Base-by-base conservation (phyloP, 1,140 invertebrate genomes). In the Drosophila teissieri region DNA sequence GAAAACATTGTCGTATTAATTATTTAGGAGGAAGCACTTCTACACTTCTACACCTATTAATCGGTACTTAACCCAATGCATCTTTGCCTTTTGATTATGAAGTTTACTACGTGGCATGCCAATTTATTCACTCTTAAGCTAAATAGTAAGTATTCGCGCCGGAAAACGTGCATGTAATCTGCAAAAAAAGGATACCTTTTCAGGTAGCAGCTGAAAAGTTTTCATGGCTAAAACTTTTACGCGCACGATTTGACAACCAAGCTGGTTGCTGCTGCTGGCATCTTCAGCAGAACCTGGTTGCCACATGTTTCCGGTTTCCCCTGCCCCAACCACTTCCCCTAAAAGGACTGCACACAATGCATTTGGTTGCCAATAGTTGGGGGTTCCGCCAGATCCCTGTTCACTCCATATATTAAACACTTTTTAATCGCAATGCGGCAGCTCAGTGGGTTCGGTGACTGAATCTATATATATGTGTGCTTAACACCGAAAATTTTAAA, bases 231-330 rank as follows among this genome's bases (percentile, higher is more conserved):
- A 48, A 85, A 85, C 67, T 86, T 86, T 86, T 85, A 81, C 80
- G 74, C 78, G 81, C 82, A 81, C 81, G 83, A 82, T 85, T 85
- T 86, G 81, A 82, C 73, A 86, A 86, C 83, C 78, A 86, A 75
- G 74, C 60, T 73, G 54, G 44, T 65, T 52, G 53, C 60, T 67
- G 54, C 49, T 63, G 54, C 52, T 24, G n/a, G 39, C 24, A 39
- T 51, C 27, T 44, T 56, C 10, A 19, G 10, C 6, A 27, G 14
- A 74, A 74, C 44, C 74, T 74, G 72, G 44, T 49, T 44, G 42
- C 44, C 36, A 22, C 36, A 34, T 31, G 5, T 11, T 37, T 44
- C 22, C 63, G 11, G 45, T 36, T 19, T 19, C 12, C 27, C n/a
- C 17, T 39, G 10, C 2, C 36, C 14, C 53, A 39, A 10, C 31